Conservation (phyloP, 2,113 vertebrate genomes). For the Hypanus sabinus region DNA sequence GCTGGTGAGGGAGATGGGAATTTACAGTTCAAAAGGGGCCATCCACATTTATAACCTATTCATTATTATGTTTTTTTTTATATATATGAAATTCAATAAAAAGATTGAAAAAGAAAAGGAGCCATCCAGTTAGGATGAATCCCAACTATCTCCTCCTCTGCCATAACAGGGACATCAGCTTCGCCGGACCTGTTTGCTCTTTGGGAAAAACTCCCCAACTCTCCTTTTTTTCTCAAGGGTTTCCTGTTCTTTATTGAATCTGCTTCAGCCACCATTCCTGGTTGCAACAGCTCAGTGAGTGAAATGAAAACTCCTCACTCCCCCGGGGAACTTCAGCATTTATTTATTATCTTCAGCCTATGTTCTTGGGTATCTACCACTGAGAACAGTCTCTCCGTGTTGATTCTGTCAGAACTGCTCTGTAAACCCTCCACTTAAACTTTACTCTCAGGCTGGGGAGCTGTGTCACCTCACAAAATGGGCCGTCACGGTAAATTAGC, state of each 20-base stretch:
- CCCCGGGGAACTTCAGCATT: background rate
- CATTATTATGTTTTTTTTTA: too few species aligned
- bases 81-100: too few species aligned
- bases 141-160: too few species aligned
- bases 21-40: background rate
- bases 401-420: background rate
- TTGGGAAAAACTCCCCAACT: background rate
- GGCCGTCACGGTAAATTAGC: too few species aligned
- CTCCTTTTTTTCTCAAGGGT: background rate
- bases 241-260: background rate
- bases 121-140: background rate
- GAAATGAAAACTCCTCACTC: background rate
- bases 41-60: too few species aligned
- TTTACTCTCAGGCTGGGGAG: background rate
- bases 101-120: too few species aligned
- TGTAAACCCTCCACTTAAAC: background rate
- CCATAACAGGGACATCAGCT: too few species aligned
- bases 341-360: background rate
- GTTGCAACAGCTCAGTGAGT: background rate
- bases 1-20: background rate
- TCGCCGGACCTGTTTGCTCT: background rate
- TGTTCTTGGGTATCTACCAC: background rate
- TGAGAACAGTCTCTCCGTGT: background rate
- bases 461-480: background rate
- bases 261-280: background rate